Conservation (phyloP, 2,888 invertebrate genomes). For the Lottia gigantea region DNA sequence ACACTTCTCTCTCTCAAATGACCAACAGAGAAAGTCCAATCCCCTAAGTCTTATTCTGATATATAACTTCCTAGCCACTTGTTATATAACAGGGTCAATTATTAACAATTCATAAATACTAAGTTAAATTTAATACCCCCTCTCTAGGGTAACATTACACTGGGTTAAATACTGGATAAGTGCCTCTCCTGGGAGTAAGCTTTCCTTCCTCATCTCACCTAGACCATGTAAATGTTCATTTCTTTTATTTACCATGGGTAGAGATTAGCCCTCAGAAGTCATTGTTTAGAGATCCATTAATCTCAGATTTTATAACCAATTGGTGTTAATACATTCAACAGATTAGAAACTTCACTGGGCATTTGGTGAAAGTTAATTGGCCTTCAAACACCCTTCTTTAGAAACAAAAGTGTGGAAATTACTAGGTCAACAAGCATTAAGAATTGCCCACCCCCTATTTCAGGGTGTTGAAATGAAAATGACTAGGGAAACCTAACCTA, state of each 20-base stretch:
- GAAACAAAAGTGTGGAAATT: conserved; percentile 8
- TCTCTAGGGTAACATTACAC: background rate
- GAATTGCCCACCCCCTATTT: background rate
- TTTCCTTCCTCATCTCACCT: conserved; percentile 4
- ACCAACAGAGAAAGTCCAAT: too few species aligned
- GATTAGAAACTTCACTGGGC: background rate
- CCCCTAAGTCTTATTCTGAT: too few species aligned
- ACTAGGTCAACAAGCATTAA: conserved; percentile 5
- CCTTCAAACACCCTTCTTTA: conserved; percentile 6
- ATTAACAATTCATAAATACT: background rate
- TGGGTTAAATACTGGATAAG: background rate
- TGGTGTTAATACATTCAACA: conserved; percentile 1
- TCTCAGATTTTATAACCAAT: conserved; percentile 1
- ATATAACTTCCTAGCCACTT: background rate
- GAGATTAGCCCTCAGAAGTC: conserved; percentile 3
- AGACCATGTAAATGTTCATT: background rate
- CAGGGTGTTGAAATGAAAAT: background rate
- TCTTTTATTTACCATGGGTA: background rate
- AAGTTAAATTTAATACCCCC: background rate
- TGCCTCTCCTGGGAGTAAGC: background rate
- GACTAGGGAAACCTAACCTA: too few species aligned
- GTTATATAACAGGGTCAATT: background rate
- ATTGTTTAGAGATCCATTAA: conserved; percentile 1
- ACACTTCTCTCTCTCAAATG: too few species aligned
- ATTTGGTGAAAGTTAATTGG: conserved; percentile 9